Evolutionary conservation across 2,797 vertebrate species (phyloP), one percentile per base, ranked within the genome.

Genomic region (Pangasius macronema): DNA sequence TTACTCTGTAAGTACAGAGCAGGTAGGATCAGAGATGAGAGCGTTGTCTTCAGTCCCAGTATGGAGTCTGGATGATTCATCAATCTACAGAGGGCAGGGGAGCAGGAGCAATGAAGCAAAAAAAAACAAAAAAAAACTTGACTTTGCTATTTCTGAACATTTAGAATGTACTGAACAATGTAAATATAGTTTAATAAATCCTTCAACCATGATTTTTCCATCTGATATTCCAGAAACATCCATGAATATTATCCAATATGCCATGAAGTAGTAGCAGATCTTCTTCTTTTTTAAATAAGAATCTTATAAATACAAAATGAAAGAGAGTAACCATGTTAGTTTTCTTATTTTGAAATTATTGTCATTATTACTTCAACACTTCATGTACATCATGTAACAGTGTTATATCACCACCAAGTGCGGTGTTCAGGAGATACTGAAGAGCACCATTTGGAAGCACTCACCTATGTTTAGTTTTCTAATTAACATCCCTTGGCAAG

Each of bases 31-130:
- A 55, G 36, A 81, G 79, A 61, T 27, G 79, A 63, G 57, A 82
- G 36, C 5, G 18, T 42, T 42, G 55, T 42, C 24, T 61, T 42
- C 36, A 27, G 22, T 59, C 36, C 33, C 79, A 81, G 14, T 27
- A 24, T 42, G 57, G 22, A 82, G 24, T 63, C 82, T 81, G 65
- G 27, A 73, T 87, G 88, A 89, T 16, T 89, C 85, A 84, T 53
- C 65, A 49, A 16, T 46, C 39, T n/a, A 36, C 61, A 53, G 24
- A 39, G 65, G 59, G 30, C 42, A 86, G 6, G 14, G 42, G 11
- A 84, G 53, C 42, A 83, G 68, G 33, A 57, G 30, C 79, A 61
- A 42, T 39, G 36, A 3, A 9, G 16, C 3, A 39, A 59, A 59
- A 16, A 59, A 6, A 36, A 6, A 33, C 20, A 1, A 27, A 16